Evolutionary conservation across 2,888 invertebrate genomes (phyloP).

Genomic region (Hesperia comma): DNA sequence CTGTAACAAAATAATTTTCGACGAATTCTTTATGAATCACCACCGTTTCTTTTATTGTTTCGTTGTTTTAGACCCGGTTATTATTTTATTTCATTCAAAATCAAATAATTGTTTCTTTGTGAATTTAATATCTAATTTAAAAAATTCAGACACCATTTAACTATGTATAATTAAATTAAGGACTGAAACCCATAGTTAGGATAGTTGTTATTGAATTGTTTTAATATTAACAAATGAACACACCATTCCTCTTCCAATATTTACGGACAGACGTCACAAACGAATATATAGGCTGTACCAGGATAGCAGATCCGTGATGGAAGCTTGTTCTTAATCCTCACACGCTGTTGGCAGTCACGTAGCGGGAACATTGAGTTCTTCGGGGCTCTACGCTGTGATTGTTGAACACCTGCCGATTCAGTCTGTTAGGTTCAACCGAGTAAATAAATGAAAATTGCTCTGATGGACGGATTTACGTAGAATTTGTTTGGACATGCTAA

Average conservation of each 20-base stretch:
- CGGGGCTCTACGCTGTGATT: conserved; percentile 42
- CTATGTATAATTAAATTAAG: too few species aligned
- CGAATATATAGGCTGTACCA: conserved; percentile 39
- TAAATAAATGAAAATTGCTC: conserved; percentile 21
- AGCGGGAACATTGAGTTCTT: conserved; percentile 47
- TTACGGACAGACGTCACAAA: conserved; percentile 16
- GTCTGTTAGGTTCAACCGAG: conserved; percentile 17
- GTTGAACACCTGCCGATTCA: conserved; percentile 26
- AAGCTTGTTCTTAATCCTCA: conserved; percentile 49
- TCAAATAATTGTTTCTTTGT: too few species aligned
- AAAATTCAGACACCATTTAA: too few species aligned
- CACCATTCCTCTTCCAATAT: background rate
- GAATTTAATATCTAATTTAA: too few species aligned
- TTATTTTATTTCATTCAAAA: too few species aligned
- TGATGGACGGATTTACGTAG: conserved; percentile 11
- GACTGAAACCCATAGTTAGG: too few species aligned
- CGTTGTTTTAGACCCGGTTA: too few species aligned
- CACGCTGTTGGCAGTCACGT: conserved; percentile 49
- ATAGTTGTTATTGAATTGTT: too few species aligned
- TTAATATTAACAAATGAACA: too few species aligned
- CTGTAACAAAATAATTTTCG: too few species aligned
- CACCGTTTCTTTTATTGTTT: too few species aligned
- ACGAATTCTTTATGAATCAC: too few species aligned
- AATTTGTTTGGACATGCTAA: conserved; percentile 17
- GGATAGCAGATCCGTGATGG: conserved; percentile 43